Evolutionary conservation across 2,113 vertebrate species (phyloP).

Genomic region (Enhydra lutris): DNA sequence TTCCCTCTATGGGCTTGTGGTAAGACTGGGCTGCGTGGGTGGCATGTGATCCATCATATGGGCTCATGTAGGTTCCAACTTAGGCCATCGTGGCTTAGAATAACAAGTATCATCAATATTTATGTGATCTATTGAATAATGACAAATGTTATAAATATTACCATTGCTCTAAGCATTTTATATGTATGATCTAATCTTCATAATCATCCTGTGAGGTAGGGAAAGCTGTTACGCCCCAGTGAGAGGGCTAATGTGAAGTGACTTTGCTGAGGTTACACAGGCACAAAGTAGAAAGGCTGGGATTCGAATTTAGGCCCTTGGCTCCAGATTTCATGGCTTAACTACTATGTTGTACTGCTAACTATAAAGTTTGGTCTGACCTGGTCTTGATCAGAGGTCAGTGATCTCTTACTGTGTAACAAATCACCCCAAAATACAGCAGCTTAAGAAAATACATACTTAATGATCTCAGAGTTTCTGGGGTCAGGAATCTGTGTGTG

Average conservation of each 20-base stretch:
- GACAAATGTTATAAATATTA: background rate
- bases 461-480: background rate
- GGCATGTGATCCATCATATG: background rate
- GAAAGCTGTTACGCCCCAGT: background rate
- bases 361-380: background rate
- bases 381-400: background rate
- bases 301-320: background rate
- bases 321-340: background rate
- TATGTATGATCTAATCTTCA: background rate
- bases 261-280: background rate
- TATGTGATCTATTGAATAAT: background rate
- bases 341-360: background rate
- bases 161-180: background rate
- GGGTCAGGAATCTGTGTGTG: background rate
- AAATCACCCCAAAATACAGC: background rate
- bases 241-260: background rate
- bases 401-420: background rate
- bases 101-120: background rate
- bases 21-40: background rate
- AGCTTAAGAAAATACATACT: too few relatives aligned
- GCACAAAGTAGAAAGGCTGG: background rate
- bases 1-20: background rate
- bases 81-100: background rate
- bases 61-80: background rate
- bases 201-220: rapidly evolving